Percentiles rank a stretch among this genome's conserved stretches.
Conservation (phyloP, 1,140 invertebrate genomes). For the Chlorops oryzae region DNA sequence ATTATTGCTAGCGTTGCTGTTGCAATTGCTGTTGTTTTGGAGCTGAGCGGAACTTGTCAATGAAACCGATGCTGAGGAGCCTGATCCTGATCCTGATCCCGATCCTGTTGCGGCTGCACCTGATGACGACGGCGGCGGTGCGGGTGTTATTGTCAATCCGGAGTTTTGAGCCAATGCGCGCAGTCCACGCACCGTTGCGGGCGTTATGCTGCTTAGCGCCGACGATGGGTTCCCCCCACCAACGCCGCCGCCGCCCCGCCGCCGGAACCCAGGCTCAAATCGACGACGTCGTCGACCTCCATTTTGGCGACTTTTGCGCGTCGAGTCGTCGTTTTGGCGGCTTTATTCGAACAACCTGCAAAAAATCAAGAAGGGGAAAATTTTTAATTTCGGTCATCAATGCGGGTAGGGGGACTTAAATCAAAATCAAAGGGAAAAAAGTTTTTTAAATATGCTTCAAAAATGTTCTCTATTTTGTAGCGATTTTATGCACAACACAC, state of each 20-base stretch:
- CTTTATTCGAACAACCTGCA: conserved; percentile 6
- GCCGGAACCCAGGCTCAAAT: conserved; percentile 51
- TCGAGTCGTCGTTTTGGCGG: conserved; percentile 43
- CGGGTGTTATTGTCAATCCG: conserved; percentile 42
- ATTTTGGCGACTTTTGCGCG: conserved; percentile 54
- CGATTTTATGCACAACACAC: no score
- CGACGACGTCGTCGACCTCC: conserved; percentile 60
- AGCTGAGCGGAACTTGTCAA: neutral
- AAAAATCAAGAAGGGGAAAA: conserved; percentile 4
- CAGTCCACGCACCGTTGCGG: conserved; percentile 35
- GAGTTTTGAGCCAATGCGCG: conserved; percentile 40
- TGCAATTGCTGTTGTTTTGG: conserved; percentile 10
- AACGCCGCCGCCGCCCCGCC: conserved; percentile 41
- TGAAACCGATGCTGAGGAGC: neutral
- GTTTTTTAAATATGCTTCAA: no score
- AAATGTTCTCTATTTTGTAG: no score
- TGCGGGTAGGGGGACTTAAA: neutral
- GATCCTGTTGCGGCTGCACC: conserved; percentile 8
- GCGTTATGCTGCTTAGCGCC: no score
- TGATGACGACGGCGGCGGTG: conserved; percentile 19
- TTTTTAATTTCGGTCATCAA: neutral
- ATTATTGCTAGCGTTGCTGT: conserved; percentile 11
- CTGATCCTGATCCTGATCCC: conserved; percentile 9
- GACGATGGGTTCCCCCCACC: no score
- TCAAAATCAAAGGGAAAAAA: no score